Conservation (phyloP, 2,113 vertebrate genomes). For the Cricetomys ansorgei region DNA sequence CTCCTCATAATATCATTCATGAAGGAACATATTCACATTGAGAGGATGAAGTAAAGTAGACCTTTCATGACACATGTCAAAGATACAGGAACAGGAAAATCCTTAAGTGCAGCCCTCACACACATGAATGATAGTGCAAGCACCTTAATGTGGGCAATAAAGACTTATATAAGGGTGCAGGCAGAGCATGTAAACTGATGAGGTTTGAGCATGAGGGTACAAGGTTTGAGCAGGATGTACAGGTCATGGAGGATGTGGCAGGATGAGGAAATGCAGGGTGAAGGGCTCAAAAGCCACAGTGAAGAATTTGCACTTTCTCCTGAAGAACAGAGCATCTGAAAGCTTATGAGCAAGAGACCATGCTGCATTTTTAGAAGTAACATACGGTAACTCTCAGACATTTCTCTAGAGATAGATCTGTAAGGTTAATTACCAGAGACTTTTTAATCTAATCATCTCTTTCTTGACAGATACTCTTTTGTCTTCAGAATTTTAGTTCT, state of each 20-base stretch:
- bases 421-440: background rate
- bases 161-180: background rate
- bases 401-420: background rate
- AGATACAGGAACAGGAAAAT: background rate
- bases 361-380: background rate
- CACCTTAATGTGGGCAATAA: background rate
- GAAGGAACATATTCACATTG: background rate
- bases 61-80: background rate
- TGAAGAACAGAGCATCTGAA: background rate
- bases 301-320: background rate
- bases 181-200: too few species aligned
- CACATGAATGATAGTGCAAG: background rate
- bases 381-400: background rate
- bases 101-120: background rate
- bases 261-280: background rate
- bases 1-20: background rate
- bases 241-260: background rate
- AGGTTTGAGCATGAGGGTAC: background rate
- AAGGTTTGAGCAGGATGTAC: background rate
- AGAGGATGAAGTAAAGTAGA: background rate
- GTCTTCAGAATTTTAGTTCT: constrained; percentile 27
- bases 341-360: background rate
- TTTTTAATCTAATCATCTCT: background rate
- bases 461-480: background rate
- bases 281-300: background rate